Percentiles rank a stretch among this genome's conserved stretches.
Conservation (phyloP, 2,797 vertebrate genomes). For the Hoplostethus mediterraneus region DNA sequence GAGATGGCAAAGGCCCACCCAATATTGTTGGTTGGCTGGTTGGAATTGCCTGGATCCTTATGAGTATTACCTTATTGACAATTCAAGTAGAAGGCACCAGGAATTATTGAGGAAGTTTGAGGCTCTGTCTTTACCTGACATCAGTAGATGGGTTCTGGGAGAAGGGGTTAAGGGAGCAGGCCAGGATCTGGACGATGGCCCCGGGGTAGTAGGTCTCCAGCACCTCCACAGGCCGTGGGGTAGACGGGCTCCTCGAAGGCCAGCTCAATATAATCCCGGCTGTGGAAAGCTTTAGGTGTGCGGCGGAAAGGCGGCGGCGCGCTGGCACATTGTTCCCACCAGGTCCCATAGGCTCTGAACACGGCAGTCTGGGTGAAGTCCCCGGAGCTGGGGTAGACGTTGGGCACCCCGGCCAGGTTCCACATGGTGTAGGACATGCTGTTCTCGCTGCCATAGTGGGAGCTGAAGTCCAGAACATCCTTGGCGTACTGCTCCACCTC, state of each 20-base stretch:
- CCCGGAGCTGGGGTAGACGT: constrained; percentile 97
- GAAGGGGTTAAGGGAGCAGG: constrained; percentile 97
- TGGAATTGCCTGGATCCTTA: neutral
- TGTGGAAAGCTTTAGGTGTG: constrained; percentile 90
- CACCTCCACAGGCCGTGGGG: constrained; percentile 95
- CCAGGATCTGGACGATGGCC: constrained; percentile 94
- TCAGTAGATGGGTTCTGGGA: constrained; percentile 92
- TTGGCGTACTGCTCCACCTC: constrained; percentile 97
- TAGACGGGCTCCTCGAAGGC: constrained; percentile 97
- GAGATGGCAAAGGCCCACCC: neutral
- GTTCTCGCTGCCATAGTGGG: constrained; percentile 98
- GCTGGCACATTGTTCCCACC: constrained; percentile 95
- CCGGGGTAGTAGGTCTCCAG: constrained; percentile 98
- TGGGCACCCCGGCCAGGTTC: constrained; percentile 96
- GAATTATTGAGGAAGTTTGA: too few relatives aligned
- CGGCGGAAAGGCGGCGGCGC: constrained; percentile 88
- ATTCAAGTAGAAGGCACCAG: too few relatives aligned
- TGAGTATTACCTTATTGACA: too few relatives aligned
- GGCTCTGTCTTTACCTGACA: constrained; percentile 89
- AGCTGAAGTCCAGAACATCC: constrained; percentile 98
- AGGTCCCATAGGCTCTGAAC: constrained; percentile 94
- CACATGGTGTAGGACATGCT: constrained; percentile 99
- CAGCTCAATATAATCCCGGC: constrained; percentile 96
- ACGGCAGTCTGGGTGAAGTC: constrained; percentile 99
- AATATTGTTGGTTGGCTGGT: neutral